A percentile compares a stretch with the other conserved stretches of the same genome.
phyloP scores from a whole-genome alignment of 2,888 invertebrate species.

The Tenodera sinensis region DNA sequence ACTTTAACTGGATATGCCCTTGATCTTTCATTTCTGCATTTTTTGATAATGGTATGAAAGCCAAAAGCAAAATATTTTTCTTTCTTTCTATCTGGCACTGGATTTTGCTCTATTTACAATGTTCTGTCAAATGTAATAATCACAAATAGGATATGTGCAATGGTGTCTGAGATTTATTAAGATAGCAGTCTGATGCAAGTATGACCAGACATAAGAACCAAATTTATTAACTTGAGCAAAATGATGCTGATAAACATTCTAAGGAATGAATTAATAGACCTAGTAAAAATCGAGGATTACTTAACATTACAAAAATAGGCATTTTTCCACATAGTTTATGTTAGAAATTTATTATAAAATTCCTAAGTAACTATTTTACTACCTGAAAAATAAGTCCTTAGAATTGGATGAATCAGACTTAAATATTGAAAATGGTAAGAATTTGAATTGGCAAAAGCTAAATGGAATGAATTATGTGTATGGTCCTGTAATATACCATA shows the following conservation, averaged over 20 bases:
- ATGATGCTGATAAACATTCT: neutral
- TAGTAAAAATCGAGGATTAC: neutral
- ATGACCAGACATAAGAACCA: neutral
- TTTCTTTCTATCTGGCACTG: neutral
- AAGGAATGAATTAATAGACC: neutral
- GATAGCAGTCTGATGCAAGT: neutral
- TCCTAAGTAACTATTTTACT: constrained; percentile 12
- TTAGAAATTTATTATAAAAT: neutral
- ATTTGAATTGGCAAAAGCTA: neutral
- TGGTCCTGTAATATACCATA: constrained; percentile 18
- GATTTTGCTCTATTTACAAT: neutral
- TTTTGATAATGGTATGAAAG: neutral
- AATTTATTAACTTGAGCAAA: neutral
- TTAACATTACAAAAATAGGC: neutral
- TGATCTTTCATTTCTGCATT: constrained; percentile 1
- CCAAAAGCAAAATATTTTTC: neutral
- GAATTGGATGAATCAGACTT: neutral
- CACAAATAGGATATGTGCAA: neutral
- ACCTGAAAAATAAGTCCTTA: neutral
- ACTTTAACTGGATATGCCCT: neutral
- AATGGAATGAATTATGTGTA: constrained; percentile 12
- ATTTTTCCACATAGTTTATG: neutral
- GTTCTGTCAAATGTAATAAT: neutral
- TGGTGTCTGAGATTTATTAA: neutral
- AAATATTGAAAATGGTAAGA: neutral